phyloP scores from a whole-genome alignment of 1,140 invertebrate genomes.

The Anthonomus grandis region DNA sequence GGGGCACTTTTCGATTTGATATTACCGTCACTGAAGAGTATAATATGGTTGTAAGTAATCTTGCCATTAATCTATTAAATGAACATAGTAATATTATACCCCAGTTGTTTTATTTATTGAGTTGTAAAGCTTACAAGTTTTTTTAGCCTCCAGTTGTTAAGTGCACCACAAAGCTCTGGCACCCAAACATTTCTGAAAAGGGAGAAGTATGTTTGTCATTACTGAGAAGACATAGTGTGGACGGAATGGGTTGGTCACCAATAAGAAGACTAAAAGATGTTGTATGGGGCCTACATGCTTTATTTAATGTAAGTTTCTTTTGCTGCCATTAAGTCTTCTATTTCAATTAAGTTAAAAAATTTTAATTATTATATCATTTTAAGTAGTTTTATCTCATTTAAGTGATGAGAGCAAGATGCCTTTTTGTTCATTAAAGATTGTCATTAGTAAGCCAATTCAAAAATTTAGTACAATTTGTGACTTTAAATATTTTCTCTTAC shows the following conservation, averaged over 20 bases:
- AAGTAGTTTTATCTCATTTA: background rate
- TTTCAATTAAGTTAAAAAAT: too few relatives aligned
- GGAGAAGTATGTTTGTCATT: conserved; percentile 94
- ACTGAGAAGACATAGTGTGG: conserved; percentile 85
- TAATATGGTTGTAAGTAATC: conserved; percentile 81
- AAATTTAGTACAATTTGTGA: too few relatives aligned
- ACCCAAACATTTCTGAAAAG: conserved; percentile 93
- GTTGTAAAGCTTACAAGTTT: too few relatives aligned
- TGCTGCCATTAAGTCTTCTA: background rate
- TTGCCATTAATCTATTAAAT: too few relatives aligned
- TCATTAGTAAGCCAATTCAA: too few relatives aligned
- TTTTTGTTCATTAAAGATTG: too few relatives aligned
- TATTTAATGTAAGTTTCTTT: conserved; percentile 77
- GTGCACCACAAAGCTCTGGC: conserved; percentile 89
- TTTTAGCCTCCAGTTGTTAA: conserved; percentile 84
- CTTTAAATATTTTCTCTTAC: too few relatives aligned
- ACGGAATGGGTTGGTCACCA: conserved; percentile 93
- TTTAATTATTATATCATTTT: background rate
- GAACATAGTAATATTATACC: too few relatives aligned
- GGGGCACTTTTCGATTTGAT: conserved; percentile 82
- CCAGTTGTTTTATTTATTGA: too few relatives aligned
- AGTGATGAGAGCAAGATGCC: background rate
- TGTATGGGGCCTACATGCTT: conserved; percentile 89
- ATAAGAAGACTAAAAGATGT: conserved; percentile 90
- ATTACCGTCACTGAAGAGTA: conserved; percentile 90